Conservation (phyloP, 2,888 invertebrate genomes). For the Crematogaster levior region DNA sequence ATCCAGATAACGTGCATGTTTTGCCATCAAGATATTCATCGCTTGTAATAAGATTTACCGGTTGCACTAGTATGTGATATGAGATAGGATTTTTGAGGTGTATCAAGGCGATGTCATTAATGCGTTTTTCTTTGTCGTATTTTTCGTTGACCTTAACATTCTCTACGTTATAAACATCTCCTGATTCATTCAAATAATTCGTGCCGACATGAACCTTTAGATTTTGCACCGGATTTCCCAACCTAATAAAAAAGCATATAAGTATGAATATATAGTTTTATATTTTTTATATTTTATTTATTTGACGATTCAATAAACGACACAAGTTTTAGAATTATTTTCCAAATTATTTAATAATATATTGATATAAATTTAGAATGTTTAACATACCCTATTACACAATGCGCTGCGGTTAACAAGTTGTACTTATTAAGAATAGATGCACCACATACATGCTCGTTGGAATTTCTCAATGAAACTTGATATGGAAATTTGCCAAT, state of each 20-base stretch:
- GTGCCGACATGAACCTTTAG: slow-evolving; percentile 60
- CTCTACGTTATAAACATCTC: slow-evolving; percentile 39
- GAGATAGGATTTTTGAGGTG: slow-evolving; percentile 70
- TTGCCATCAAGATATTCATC: slow-evolving; percentile 58
- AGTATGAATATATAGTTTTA: neutral
- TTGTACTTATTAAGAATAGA: slow-evolving; percentile 86
- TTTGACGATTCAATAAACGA: neutral
- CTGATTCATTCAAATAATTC: slow-evolving; percentile 30
- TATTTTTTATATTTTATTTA: too few relatives aligned
- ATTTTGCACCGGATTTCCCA: rapidly evolving
- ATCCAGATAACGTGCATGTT: slow-evolving; percentile 75
- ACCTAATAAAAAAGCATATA: neutral
- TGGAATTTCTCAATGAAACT: slow-evolving; percentile 86
- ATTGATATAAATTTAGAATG: neutral
- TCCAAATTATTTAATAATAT: neutral
- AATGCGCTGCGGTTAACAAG: slow-evolving; percentile 87
- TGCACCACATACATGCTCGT: slow-evolving; percentile 87
- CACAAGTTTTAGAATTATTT: neutral
- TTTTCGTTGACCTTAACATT: slow-evolving; percentile 50
- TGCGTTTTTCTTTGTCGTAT: slow-evolving; percentile 38
- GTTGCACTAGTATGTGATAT: slow-evolving; percentile 70
- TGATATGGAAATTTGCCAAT: slow-evolving; percentile 87
- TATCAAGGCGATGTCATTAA: slow-evolving; percentile 78
- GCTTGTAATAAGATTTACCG: slow-evolving; percentile 67
- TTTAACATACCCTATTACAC: slow-evolving; percentile 85